A percentile compares a stretch with the other conserved stretches of the same genome.
Conservation (phyloP, 2,888 invertebrate species). For the Synanthedon myopaeformis region DNA sequence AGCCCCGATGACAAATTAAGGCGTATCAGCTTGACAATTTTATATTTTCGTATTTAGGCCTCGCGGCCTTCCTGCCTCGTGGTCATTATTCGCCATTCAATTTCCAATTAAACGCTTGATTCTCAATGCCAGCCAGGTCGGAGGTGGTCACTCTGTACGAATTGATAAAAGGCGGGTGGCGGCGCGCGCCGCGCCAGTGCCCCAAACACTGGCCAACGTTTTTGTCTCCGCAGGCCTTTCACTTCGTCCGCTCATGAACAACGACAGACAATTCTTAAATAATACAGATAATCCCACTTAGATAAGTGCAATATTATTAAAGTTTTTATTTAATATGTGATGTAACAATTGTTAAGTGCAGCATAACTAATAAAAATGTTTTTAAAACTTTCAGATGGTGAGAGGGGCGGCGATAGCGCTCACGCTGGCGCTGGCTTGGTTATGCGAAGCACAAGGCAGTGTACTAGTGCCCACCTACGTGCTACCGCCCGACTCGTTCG, state of each 20-base stretch:
- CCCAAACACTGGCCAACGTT: slow-evolving; percentile 46
- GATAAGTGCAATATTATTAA: slow-evolving; percentile 50
- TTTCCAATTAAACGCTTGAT: slow-evolving; percentile 67
- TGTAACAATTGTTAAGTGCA: slow-evolving; percentile 16
- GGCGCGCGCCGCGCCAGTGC: slow-evolving; percentile 57
- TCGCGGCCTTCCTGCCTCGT: slow-evolving; percentile 58
- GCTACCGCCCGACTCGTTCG: slow-evolving; percentile 66
- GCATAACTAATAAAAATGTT: slow-evolving; percentile 43
- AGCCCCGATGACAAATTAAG: slow-evolving; percentile 11
- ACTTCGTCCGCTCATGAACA: slow-evolving; percentile 56
- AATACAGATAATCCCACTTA: slow-evolving; percentile 49
- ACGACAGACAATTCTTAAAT: slow-evolving; percentile 33
- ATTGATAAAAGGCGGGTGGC: slow-evolving; percentile 63
- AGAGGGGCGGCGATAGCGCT: slow-evolving; percentile 66
- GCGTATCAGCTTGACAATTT: slow-evolving; percentile 30
- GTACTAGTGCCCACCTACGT: slow-evolving; percentile 67
- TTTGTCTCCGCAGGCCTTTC: slow-evolving; percentile 62
- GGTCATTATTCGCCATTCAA: slow-evolving; percentile 58
- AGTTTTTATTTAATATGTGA: neutral
- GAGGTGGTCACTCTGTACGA: slow-evolving; percentile 50
- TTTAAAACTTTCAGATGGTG: slow-evolving; percentile 67
- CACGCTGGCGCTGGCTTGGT: slow-evolving; percentile 60
- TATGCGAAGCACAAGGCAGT: slow-evolving; percentile 44
- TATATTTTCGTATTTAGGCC: slow-evolving; percentile 49
- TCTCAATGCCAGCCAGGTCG: slow-evolving; percentile 65